Evolutionary conservation across 2,888 invertebrate species (phyloP).

Genomic region (Leptarthrus brevirostris): DNA sequence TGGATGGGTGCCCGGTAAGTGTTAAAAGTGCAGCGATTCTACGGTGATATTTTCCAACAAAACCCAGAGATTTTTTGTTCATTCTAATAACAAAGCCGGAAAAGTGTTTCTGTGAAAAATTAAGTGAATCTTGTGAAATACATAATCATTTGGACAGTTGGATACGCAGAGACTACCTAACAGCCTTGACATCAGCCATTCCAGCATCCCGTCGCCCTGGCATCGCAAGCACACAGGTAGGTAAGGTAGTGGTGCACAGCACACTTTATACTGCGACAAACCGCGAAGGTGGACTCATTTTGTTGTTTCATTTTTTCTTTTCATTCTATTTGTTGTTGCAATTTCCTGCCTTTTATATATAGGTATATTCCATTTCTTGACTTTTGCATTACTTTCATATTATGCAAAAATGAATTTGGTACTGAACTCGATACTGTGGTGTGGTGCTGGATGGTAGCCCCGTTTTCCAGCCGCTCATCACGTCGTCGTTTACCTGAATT

Average conservation of each 20-base stretch:
- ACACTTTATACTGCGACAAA: background rate
- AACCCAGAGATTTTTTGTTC: too few species aligned
- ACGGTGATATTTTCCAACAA: too few species aligned
- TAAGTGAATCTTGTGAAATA: background rate
- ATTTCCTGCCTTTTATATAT: too few species aligned
- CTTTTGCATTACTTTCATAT: background rate
- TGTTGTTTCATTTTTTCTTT: constrained; percentile 2
- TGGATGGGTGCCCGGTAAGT: background rate
- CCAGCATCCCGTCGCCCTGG: background rate
- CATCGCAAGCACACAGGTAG: background rate
- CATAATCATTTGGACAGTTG: background rate
- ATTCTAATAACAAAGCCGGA: too few species aligned
- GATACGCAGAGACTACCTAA: background rate
- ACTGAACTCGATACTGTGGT: too few species aligned
- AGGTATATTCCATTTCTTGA: too few species aligned
- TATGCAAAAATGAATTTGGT: constrained; percentile 20
- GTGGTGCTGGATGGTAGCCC: background rate
- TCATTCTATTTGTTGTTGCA: background rate
- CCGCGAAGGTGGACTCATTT: background rate
- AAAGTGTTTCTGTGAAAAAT: too few species aligned
- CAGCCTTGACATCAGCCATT: background rate
- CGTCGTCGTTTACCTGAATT: background rate
- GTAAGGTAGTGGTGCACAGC: background rate
- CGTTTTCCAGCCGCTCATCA: background rate
- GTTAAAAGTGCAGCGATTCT: background rate